Evolutionary conservation across 2,888 invertebrate species (phyloP).

Genomic region (Adineta ricciae): DNA sequence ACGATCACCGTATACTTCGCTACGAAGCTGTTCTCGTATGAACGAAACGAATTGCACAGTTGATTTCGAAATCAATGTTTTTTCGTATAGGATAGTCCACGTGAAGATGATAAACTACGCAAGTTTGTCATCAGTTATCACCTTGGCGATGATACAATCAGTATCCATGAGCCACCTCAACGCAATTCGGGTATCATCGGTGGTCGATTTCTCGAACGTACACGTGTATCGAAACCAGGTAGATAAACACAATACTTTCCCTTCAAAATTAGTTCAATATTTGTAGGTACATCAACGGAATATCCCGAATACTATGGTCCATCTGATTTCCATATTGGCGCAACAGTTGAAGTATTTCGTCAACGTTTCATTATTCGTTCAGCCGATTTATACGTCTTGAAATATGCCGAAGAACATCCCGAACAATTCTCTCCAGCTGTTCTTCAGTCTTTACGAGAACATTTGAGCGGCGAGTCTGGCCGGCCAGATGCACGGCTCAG

Average conservation of each 20-base stretch:
- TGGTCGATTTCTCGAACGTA: conserved; percentile 65
- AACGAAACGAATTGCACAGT: neutral
- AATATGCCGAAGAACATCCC: conserved; percentile 54
- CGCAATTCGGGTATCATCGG: conserved; percentile 67
- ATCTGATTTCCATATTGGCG: conserved; percentile 68
- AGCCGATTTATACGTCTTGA: conserved; percentile 73
- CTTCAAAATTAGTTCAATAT: too few species aligned
- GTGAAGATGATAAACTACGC: conserved; percentile 67
- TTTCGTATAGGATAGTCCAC: conserved; percentile 58
- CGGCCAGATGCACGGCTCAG: conserved; percentile 25
- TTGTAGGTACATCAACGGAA: conserved; percentile 51
- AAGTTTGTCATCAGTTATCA: conserved; percentile 67
- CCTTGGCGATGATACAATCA: conserved; percentile 65
- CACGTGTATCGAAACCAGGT: conserved; percentile 61
- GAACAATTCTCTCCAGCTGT: conserved; percentile 43
- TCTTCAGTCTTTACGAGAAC: conserved; percentile 26
- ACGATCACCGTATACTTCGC: conserved; percentile 59
- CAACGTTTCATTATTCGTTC: conserved; percentile 68
- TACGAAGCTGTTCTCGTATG: conserved; percentile 62
- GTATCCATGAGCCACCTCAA: conserved; percentile 64
- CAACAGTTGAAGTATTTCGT: conserved; percentile 62
- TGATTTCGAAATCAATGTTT: neutral
- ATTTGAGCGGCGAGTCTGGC: conserved; percentile 26
- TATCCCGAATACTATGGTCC: conserved; percentile 68
- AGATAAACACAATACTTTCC: conserved; percentile 48